Base-by-base conservation (phyloP, 2,888 invertebrate species). In the Boloria euphrosyne region DNA sequence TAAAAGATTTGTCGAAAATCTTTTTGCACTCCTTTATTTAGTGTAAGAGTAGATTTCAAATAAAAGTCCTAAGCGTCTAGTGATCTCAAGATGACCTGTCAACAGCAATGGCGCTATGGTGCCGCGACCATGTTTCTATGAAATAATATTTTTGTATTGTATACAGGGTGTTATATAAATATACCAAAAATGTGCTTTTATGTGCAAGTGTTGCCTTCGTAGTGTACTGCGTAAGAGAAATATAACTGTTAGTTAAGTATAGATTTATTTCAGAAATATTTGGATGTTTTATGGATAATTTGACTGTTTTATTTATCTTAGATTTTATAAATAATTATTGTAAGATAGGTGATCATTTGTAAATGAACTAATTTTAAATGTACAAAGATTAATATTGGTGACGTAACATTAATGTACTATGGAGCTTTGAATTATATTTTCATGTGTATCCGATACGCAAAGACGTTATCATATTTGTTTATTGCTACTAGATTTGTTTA, bases 171-270 rank as follows among this genome's bases (percentile, higher is more conserved):
- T 88, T 85, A 78, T 82, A 82, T 78, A 83, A 86, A 86, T 86
- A 90, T 88, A 91, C 90, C 90, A 91, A 92, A 91, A 72, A 87
- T 85, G 86, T 89, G 90, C 90, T 90, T 92, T 90, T 90, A 89
- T 83, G 85, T 86, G 85, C 82, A 86, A 84, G 78, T 83, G 85
- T 90, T 90, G 90, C 90, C 90, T 90, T 88, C 81, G 76, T 86
- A 86, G 82, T n/a, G 31, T 63, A 55, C 49, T 55, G 17, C n/a
- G 49, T 63, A 80, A 84, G 78, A 78, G 73, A 71, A 71, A 65
- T 62, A 66, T 72, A 73, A 66, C 52, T 71, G 63, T 66, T 63
- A 68, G 63, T 52, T 70, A 70, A 67, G 70, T 60, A 46, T 43
- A 60, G 54, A 44, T 61, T 55, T 62, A 14, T 53, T 59, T 65